phyloP scores from a whole-genome alignment of 1,140 invertebrate species.

The Ooceraea biroi region DNA sequence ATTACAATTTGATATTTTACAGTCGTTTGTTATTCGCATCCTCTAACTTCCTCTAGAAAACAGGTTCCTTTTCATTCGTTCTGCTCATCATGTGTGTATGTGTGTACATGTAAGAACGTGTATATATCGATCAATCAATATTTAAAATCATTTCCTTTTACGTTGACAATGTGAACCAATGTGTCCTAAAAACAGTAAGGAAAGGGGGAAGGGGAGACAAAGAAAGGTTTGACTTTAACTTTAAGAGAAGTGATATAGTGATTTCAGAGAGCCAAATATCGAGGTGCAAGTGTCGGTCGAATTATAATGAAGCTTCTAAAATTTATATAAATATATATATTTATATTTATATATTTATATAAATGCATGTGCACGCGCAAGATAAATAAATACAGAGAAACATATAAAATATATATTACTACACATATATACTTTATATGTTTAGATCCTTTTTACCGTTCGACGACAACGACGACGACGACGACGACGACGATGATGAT shows the following conservation, averaged over 20 bases:
- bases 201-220: conserved; percentile 75
- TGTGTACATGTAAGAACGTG: too few species aligned
- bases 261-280: conserved; percentile 63
- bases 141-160: conserved; percentile 74
- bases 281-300: conserved; percentile 70
- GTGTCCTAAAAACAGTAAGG: background rate
- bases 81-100: conserved; percentile 68
- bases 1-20: conserved; percentile 86
- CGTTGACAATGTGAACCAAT: conserved; percentile 76
- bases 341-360: conserved; percentile 17
- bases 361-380: conserved; percentile 7
- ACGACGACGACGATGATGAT: conserved; percentile 17
- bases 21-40: conserved; percentile 78
- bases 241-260: conserved; percentile 62
- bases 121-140: conserved; percentile 52
- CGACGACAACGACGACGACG: conserved; percentile 19
- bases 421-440: conserved; percentile 30
- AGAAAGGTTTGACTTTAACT: conserved; percentile 73
- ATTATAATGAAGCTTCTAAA: conserved; percentile 74
- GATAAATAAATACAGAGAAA: background rate
- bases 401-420: conserved; percentile 14
- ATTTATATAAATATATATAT: conserved; percentile 30
- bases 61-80: conserved; percentile 67
- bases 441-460: conserved; percentile 62
- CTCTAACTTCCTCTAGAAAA: conserved; percentile 81